Base-by-base conservation (phyloP, 2,797 vertebrate genomes). In the Pseudochaenichthys georgianus region DNA sequence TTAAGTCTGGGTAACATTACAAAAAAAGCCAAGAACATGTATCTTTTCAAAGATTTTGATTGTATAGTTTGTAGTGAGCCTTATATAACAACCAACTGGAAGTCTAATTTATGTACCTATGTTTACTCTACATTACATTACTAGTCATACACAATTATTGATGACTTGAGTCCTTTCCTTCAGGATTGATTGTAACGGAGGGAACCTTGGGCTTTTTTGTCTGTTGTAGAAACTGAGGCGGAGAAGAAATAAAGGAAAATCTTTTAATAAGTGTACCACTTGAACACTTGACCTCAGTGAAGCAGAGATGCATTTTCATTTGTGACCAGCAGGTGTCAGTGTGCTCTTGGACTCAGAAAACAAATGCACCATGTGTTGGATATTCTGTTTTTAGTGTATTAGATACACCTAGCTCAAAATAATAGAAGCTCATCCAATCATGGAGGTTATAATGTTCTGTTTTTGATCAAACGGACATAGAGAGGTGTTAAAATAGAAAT, bases 311-410 rank as follows among this genome's bases (percentile, higher is more conserved):
- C 38, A 64, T 17, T 87, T 58, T 38, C 2, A 17, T 42, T 28
- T 17, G 1, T 64, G 64, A 68, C 89, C 94, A 93, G 70, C 65
- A 91, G 93, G 78, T 88, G 94, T 83, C 93, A 94, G 83, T 80
- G 58, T 87, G 77, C 55, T 74, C 73, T 75, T 74, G 3, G 17
- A 48, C 3, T 46, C 17, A 47, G 0, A 15, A 31, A 28, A 28
- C 28, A 28, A 28, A 50, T 48, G 6, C 13, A 19, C 13, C 38
- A 15, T 1, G 10, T 38, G 31, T 9, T 28, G 41, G 2, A n/a
- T 43, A 42, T 3, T 31, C 43, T 5, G 16, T 3, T 28, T 34
- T 19, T 9, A 21, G 4, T 59, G 58, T 41, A 59, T 31, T 38
- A 28, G 17, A n/a, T 16, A 54, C 31, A 21, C 8, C 31, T 5